Base-by-base conservation (phyloP, 1,140 invertebrate species). In the Cepaea nemoralis region DNA sequence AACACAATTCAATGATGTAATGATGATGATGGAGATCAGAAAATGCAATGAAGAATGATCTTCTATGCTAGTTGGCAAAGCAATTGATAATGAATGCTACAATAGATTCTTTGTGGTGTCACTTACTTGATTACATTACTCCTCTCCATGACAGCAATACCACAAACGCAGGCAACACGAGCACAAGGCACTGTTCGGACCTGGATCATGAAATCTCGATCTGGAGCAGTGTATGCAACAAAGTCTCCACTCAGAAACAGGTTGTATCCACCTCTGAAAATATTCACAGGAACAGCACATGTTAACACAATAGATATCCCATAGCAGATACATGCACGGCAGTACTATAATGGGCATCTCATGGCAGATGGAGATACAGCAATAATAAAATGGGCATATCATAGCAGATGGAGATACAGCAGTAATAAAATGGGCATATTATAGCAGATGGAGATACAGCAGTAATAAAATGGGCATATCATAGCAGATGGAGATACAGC, bases 131-230 rank as follows among this genome's bases (percentile, higher is more conserved):
- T 77, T 24, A 82, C 31, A 55, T 82, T 67, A 70, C 77, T 42
- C 42, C 69, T 70, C 67, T 82, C 81, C 27, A 63, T 74, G 35
- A 82, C 67, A 16, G 50, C 66, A 19, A 82, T 74, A 31, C 81
- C 81, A 39, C 81, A 82, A 27, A 82, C 71, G 24, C 81, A 82
- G n/a, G 75, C 59, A 22, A 67, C 81, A 16, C 22, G 19, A 19
- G 12, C n/a, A 50, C 81, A 82, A 33, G 81, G 63, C 59, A 74
- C 76, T 1, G 81, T 77, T 42, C 81, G 40, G 33, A 76, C 45
- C 40, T 77, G 74, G 31, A 82, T 74, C 81, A 69, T 73, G 10
- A 70, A 80, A 39, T 67, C 77, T 40, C 50, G 1, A 16, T 33
- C 31, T 31, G 1, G 1, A 2, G 45, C 71, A 33, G 19, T 40